Evolutionary conservation across 2,113 vertebrate species (phyloP).

Genomic region (Saimiri boliviensis): DNA sequence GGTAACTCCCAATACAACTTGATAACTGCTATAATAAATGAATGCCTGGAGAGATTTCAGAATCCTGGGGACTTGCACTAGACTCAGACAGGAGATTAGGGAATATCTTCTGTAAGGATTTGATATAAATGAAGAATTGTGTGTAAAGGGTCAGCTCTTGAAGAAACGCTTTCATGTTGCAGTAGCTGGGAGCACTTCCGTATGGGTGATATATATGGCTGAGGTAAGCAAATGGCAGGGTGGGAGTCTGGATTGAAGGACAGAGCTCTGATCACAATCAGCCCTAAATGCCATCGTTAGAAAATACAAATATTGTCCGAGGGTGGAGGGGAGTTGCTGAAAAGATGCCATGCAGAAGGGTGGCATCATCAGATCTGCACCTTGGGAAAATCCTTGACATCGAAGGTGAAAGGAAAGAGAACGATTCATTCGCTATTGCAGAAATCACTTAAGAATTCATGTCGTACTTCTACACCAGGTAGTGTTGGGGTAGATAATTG

Average conservation of each 20-base stretch:
- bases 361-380: background rate
- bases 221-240: background rate
- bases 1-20: background rate
- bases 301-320: background rate
- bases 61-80: background rate
- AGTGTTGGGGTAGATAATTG: background rate
- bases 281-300: background rate
- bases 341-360: background rate
- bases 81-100: background rate
- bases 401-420: background rate
- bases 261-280: background rate
- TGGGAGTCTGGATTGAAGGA: background rate
- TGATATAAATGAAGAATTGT: background rate
- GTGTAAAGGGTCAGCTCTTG: background rate
- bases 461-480: background rate
- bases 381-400: background rate
- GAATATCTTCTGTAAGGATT: background rate
- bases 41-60: background rate
- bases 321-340: too few species aligned
- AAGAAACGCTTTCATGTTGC: background rate
- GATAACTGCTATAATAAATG: too few species aligned
- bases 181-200: background rate
- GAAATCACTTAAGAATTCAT: background rate
- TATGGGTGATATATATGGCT: fast-evolving
- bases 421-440: background rate